Evolutionary conservation across 2,797 vertebrate species (phyloP).

Genomic region (Enteromius anoplus): DNA sequence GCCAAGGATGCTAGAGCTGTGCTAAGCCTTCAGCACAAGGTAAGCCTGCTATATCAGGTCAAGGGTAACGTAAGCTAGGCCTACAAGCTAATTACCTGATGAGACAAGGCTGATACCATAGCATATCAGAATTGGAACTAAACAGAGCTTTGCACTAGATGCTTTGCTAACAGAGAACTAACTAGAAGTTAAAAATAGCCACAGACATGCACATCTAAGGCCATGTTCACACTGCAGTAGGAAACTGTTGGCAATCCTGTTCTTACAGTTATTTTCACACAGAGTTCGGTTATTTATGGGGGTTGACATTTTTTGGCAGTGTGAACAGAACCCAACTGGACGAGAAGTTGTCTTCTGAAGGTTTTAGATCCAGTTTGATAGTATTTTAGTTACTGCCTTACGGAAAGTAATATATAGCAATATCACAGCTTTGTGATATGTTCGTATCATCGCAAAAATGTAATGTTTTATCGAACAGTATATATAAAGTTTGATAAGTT

Average conservation of each 20-base stretch:
- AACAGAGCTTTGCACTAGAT: constrained; percentile 5
- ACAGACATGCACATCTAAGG: background rate
- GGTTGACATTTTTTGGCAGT: background rate
- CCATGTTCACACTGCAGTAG: background rate
- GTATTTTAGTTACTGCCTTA: background rate
- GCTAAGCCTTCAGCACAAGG: constrained; percentile 35
- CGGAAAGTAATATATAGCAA: background rate
- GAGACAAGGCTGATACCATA: constrained; percentile 26
- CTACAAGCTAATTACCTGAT: constrained; percentile 48
- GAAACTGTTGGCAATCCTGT: background rate
- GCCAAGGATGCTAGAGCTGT: constrained; percentile 43
- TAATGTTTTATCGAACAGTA: background rate
- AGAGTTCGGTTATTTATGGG: background rate
- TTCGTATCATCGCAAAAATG: background rate
- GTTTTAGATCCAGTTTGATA: background rate
- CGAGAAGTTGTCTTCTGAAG: background rate
- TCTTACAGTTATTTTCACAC: background rate
- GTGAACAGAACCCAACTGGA: background rate
- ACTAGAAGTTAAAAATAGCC: constrained; percentile 4
- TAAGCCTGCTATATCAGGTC: constrained; percentile 43
- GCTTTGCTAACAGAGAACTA: background rate
- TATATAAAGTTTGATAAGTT: background rate
- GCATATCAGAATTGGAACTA: constrained; percentile 3
- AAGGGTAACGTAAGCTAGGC: constrained; percentile 36
- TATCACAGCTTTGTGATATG: background rate